Evolutionary conservation across 2,113 vertebrate species (phyloP), one percentile per base, ranked within the genome.

Genomic region (Petroica traversi): DNA sequence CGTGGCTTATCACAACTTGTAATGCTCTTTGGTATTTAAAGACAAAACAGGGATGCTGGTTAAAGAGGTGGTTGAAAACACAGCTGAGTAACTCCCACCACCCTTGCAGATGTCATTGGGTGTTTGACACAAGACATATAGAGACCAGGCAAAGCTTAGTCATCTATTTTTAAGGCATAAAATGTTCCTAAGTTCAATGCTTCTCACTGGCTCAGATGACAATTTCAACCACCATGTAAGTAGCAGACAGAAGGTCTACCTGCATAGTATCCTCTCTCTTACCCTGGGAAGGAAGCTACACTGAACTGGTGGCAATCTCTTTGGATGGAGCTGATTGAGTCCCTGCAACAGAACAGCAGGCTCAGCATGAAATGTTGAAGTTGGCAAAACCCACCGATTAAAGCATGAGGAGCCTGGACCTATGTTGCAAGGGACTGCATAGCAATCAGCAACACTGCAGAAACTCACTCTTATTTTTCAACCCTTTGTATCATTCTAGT

Each of bases 131-230:
- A 24, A 73, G n/a, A 18, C 36, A 68, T 10, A 78, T 7, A 6
- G 0, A 78, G 29, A 46, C 1, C 5, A 67, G 23, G 73, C 6
- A 12, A 46, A 62, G 8, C 4, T 41, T 23, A 41, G 22, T 9
- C 0, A 0, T 52, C 31, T 66, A 3, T 11, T 85, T 54, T 64
- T 52, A 24, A 67, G 26, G 41, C 7, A 4, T 11, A 13, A 76
- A 45, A 63, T 36, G 11, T 25, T 81, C 34, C 29, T 88, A 59
- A 88, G 45, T 54, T 59, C 19, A 34, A 20, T 23, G 45, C 18
- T 15, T 51, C 41, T 74, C 33, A 25, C 6, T 43, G 15, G 33
- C 74, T 45, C 12, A 34, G 58, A 33, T 41, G 20, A 73, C 18
- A 38, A 2, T 62, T 80, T 86, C 61, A 25, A 40, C 19, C 14